Evolutionary conservation across 1,140 invertebrate genomes (phyloP).

Genomic region (Drosophila saltans): DNA sequence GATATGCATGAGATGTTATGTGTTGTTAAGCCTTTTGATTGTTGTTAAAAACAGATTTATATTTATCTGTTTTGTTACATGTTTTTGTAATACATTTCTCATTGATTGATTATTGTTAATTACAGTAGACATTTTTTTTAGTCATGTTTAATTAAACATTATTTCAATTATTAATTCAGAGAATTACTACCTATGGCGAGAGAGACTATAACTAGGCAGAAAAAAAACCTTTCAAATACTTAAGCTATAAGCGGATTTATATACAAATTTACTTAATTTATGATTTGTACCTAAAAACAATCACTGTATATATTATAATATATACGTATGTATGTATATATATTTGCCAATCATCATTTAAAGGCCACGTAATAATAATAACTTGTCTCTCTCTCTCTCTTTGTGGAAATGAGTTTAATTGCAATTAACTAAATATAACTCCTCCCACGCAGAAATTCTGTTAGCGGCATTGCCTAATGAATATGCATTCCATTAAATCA

Average conservation of each 20-base stretch:
- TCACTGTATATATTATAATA: neutral
- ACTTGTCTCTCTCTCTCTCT: slow-evolving; percentile 2
- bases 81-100: neutral
- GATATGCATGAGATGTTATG: too few relatives aligned
- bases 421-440: slow-evolving; percentile 73
- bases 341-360: slow-evolving; percentile 8
- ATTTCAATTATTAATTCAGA: neutral
- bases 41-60: too few relatives aligned
- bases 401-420: slow-evolving; percentile 43
- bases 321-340: neutral
- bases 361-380: neutral
- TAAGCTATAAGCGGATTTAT: neutral
- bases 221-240: neutral
- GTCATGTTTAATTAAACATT: neutral
- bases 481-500: slow-evolving; percentile 79
- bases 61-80: neutral
- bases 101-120: neutral
- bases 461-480: slow-evolving; percentile 58
- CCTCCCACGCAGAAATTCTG: slow-evolving; percentile 37
- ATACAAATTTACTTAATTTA: slow-evolving; percentile 11
- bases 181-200: neutral
- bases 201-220: neutral
- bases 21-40: too few relatives aligned
- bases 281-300: slow-evolving; percentile 3
- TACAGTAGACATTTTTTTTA: neutral